These are phyloP conservation scores for Eurytoma californica DNA, from an alignment of 2,888 invertebrate species.

Conservation along the genomic window DNA sequence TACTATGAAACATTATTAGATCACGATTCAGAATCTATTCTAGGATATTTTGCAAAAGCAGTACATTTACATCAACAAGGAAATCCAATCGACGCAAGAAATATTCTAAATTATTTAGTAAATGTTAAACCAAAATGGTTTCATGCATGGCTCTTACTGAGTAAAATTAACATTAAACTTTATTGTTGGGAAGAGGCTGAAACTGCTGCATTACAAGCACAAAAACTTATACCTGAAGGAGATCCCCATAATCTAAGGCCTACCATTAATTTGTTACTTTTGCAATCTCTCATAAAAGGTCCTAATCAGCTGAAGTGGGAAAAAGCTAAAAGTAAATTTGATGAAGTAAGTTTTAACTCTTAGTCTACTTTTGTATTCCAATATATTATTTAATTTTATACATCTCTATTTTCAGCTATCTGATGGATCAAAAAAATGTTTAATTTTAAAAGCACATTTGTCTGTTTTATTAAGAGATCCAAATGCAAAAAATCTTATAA, in stretches of 20 bases:
- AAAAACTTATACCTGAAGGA: slow-evolving; percentile 69
- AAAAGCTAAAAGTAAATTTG: slow-evolving; percentile 69
- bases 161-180: slow-evolving; percentile 75
- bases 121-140: slow-evolving; percentile 73
- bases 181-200: slow-evolving; percentile 77
- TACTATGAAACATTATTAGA: slow-evolving; percentile 77
- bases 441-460: slow-evolving; percentile 68
- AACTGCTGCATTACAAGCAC: slow-evolving; percentile 70
- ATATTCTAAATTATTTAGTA: slow-evolving; percentile 75
- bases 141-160: slow-evolving; percentile 76
- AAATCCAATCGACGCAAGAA: slow-evolving; percentile 78
- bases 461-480: slow-evolving; percentile 74
- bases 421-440: slow-evolving; percentile 59
- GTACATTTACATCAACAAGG: slow-evolving; percentile 77
- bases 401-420: slow-evolving; percentile 60
- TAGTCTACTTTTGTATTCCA: neutral
- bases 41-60: slow-evolving; percentile 80
- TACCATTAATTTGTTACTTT: slow-evolving; percentile 67
- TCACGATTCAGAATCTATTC: slow-evolving; percentile 79
- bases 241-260: slow-evolving; percentile 66
- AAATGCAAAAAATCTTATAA: slow-evolving; percentile 70
- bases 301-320: slow-evolving; percentile 76
- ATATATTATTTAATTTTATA: slow-evolving; percentile 37
- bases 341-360: slow-evolving; percentile 67
- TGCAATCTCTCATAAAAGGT: slow-evolving; percentile 75